Base-by-base conservation (phyloP, 64 coral and sea anemone genomes). In the Catalaphyllia jardinei region DNA sequence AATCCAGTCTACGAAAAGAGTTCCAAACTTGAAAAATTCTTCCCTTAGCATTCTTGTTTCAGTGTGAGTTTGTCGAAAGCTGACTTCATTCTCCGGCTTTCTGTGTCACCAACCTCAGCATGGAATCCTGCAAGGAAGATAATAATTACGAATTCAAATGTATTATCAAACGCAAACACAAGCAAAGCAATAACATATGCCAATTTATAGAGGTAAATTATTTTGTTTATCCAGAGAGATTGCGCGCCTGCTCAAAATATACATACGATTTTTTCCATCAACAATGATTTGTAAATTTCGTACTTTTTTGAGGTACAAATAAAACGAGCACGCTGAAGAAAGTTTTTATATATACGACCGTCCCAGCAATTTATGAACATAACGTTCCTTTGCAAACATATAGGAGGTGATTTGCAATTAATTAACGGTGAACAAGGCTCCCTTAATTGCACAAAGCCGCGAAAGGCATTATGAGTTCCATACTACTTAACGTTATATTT, bases 101-200 rank as follows among this genome's bases (percentile, higher is more conserved):
- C 81, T 51, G 35, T 69, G 19, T 25, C 62, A 39, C 63, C 31
- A 39, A 24, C 39, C 62, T 85, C 17, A 12, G 62, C 20, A 13
- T 64, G 81, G 81, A 85, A 49, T 71, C 81, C 81, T 85, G 81
- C 81, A 71, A 85, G n/a, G 81, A 71, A 69, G 10, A 85, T 64
- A 11, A 85, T 85, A 85, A 85, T 85, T 71, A 69, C 46, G 24
- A 51, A 69, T 71, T 71, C 63, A 28, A 67, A 85, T 85, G 10
- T 71, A 71, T 71, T 85, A 85, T 85, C 62, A 46, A 85, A 71
- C 16, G 35, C 38, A 85, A 85, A 85, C 35, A 85, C 60, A 85
- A 71, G 63, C 16, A 24, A 51, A 52, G 62, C 63, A 71, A 85
- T 85, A 85, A 71, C 81, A 85, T 42, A 69, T 69, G 60, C 62